Evolutionary conservation across 2,113 vertebrate genomes (phyloP), one percentile per base, ranked within the genome.

Genomic region (Carollia perspicillata): DNA sequence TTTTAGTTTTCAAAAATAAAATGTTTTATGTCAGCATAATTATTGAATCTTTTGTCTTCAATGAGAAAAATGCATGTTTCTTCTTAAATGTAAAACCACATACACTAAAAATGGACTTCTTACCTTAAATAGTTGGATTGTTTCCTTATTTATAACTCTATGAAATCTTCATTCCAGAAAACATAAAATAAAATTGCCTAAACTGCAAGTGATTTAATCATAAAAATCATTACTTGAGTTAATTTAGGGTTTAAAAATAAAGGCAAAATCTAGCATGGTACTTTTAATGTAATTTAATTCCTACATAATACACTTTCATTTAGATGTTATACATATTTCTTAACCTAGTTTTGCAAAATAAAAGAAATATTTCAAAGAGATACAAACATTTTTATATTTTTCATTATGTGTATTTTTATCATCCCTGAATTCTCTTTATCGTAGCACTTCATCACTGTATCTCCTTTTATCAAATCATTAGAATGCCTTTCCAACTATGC

Each of bases 31-130:
- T 55, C 8, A 86, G 2, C 2, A 0, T 40, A 51, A 81, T 74
- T 78, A 93, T 84, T 95, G 81, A 96, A 26, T 93, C 30, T 71
- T 93, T 30, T 87, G 26, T 0, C 3, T 95, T 96, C 66, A 71
- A 14, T 86, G 17, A 95, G 33, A 40, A 86, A 88, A 89, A 84
- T 35, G 28, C 0, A 6, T 66, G 30, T 74, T 81, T 94, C 20
- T 92, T 72, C 33, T 30, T 68, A 3, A 90, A 5, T 66, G 18
- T 26, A 92, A 93, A 77, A 74, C 20, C 23, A 86, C 3, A n/a
- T 53, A 37, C 53, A 49, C 3, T 69, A 79, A 81, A 71, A 72
- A n/a, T 30, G 16, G 8, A 42, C 66, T 87, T 42, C 58, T 84
- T 63, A 6, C 20, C 18, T 95, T 90, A 78, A 83, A 44, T 55